Evolutionary conservation across 1,140 invertebrate genomes (phyloP).

Genomic region (Zaprionus ghesquierei): DNA sequence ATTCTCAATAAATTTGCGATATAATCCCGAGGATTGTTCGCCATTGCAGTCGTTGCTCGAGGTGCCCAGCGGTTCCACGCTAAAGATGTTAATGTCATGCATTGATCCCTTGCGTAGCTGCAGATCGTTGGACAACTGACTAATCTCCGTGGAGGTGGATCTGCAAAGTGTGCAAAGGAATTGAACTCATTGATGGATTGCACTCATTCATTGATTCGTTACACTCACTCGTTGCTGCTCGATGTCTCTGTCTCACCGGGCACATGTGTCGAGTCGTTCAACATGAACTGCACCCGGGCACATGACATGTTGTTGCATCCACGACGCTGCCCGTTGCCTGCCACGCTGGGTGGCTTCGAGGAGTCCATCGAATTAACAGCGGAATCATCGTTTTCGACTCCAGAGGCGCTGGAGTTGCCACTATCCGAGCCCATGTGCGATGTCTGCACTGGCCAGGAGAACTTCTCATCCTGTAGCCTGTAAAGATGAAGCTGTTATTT

Average conservation of each 20-base stretch:
- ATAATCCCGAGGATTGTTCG: constrained; percentile 67
- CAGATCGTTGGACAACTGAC: constrained; percentile 65
- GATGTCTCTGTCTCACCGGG: constrained; percentile 75
- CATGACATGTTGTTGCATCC: constrained; percentile 49
- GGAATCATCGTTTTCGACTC: constrained; percentile 76
- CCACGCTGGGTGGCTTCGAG: constrained; percentile 60
- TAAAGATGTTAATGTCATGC: constrained; percentile 80
- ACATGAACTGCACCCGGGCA: constrained; percentile 71
- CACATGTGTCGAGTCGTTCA: constrained; percentile 69
- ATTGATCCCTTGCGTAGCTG: constrained; percentile 68
- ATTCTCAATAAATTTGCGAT: constrained; percentile 91
- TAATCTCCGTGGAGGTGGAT: constrained; percentile 77
- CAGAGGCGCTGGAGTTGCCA: constrained; percentile 73
- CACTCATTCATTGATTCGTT: not conserved
- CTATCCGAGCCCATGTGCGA: constrained; percentile 68
- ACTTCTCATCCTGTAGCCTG: constrained; percentile 79
- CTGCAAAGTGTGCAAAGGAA: constrained; percentile 15
- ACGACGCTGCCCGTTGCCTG: constrained; percentile 30
- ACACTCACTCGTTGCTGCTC: constrained; percentile 75
- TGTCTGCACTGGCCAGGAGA: constrained; percentile 78
- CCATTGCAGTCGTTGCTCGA: constrained; percentile 64
- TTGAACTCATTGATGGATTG: not conserved
- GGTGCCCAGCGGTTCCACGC: constrained; percentile 69
- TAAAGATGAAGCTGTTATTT: not conserved
- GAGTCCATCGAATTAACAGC: constrained; percentile 78